phyloP scores from a whole-genome alignment of 1,140 invertebrate genomes.

The Drosophila punjabiensis region DNA sequence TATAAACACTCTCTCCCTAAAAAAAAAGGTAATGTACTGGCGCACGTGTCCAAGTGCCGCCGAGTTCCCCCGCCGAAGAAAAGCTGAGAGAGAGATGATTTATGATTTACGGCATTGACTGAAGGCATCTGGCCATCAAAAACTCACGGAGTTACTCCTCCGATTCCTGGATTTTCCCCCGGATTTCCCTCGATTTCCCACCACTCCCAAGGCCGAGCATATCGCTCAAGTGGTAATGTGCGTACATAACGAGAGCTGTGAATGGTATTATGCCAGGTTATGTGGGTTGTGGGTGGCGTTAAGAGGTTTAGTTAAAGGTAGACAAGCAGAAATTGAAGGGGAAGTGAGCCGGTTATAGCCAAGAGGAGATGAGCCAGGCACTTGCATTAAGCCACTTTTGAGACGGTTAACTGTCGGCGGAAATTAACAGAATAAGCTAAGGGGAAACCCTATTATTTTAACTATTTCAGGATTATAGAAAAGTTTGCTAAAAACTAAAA shows the following conservation, averaged over 20 bases:
- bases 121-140: constrained; percentile 69
- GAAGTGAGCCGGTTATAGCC: constrained; percentile 32
- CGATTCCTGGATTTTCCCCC: constrained; percentile 24
- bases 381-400: constrained; percentile 31
- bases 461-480: background rate
- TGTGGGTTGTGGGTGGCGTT: constrained; percentile 24
- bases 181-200: constrained; percentile 4
- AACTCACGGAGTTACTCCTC: constrained; percentile 17
- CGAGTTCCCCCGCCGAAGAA: background rate
- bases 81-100: constrained; percentile 63
- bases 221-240: constrained; percentile 57
- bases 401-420: constrained; percentile 7
- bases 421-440: constrained; percentile 2
- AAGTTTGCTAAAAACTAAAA: background rate
- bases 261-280: constrained; percentile 39
- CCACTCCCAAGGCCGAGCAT: constrained; percentile 24
- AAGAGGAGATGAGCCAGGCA: constrained; percentile 16
- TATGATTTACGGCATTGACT: constrained; percentile 76
- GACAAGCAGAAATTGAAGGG: constrained; percentile 12
- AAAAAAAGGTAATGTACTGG: constrained; percentile 53
- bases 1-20: background rate
- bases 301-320: constrained; percentile 39
- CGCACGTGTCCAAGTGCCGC: constrained; percentile 77
- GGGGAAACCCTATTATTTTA: constrained; percentile 1
- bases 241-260: constrained; percentile 53